These are phyloP conservation scores for Leuctra nigra DNA, from an alignment of 2,888 invertebrate species.

Conservation along the genomic window DNA sequence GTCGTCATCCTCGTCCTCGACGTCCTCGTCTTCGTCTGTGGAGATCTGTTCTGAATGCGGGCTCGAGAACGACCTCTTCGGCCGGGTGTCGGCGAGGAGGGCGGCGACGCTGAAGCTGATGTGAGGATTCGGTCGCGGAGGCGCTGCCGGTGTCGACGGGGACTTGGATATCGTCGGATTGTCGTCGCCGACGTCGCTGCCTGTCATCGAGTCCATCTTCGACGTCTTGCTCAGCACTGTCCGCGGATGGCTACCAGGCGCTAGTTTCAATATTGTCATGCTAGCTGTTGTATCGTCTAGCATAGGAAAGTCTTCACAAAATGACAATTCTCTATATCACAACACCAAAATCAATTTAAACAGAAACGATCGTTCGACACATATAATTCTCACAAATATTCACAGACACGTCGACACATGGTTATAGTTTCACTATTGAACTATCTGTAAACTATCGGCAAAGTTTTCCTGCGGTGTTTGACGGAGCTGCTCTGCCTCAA, in stretches of 20 bases:
- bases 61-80: constrained; percentile 32
- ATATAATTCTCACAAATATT: no score
- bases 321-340: no score
- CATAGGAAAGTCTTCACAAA: constrained; percentile 17
- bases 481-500: no score
- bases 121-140: constrained; percentile 44
- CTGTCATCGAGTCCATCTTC: constrained; percentile 20
- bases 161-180: constrained; percentile 21
- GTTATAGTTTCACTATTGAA: no score
- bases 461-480: no score
- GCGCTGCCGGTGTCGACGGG: constrained; percentile 4
- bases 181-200: constrained; percentile 19
- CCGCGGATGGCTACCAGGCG: constrained; percentile 19
- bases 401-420: no score
- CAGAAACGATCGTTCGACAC: no score
- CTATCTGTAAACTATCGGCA: no score
- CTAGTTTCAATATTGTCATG: constrained; percentile 27
- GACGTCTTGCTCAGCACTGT: not conserved
- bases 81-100: constrained; percentile 52
- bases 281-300: constrained; percentile 25
- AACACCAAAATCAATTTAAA: no score
- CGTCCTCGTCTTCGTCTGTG: constrained; percentile 56
- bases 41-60: constrained; percentile 38
- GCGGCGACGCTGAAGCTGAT: constrained; percentile 80
- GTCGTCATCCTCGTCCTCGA: constrained; percentile 62